These are phyloP conservation scores for Anolis apletophallus DNA, from an alignment of 2,797 vertebrate species.

Conservation along the genomic window DNA sequence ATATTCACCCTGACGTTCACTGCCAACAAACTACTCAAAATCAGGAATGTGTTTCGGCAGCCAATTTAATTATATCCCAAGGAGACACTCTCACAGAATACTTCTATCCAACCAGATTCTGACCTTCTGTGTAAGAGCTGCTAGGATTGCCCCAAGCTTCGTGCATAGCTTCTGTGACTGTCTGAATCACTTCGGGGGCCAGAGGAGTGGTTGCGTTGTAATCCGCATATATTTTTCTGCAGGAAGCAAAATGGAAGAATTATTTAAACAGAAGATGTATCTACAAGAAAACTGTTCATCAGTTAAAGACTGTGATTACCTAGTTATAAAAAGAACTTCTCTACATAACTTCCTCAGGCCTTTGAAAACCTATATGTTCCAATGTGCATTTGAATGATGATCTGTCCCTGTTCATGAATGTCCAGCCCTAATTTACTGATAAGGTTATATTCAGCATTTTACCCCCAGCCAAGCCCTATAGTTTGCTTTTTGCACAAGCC, in stretches of 20 bases:
- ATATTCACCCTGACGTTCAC: no score
- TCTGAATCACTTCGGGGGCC: slow-evolving; percentile 84
- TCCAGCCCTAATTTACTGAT: no score
- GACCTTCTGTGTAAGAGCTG: slow-evolving; percentile 89
- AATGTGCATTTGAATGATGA: no score
- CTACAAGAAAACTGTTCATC: not conserved
- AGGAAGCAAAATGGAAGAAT: not conserved
- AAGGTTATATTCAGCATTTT: no score
- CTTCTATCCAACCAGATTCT: not conserved
- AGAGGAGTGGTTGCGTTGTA: slow-evolving; percentile 93
- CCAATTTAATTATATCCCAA: not conserved
- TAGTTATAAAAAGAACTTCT: rapidly evolving
- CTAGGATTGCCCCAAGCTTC: slow-evolving; percentile 97
- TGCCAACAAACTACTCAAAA: not conserved
- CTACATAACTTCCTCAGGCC: not conserved
- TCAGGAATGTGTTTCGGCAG: not conserved
- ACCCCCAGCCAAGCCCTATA: no score
- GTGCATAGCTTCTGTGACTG: slow-evolving; percentile 81
- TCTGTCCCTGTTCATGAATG: no score
- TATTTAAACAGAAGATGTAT: not conserved
- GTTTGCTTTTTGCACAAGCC: no score
- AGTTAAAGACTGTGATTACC: not conserved
- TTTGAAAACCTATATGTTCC: no score
- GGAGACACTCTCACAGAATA: not conserved
- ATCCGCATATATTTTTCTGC: slow-evolving; percentile 90